Evolutionary conservation across 2,113 vertebrate species (phyloP), one percentile per base, ranked within the genome.

Genomic region (Tragulus kanchil): DNA sequence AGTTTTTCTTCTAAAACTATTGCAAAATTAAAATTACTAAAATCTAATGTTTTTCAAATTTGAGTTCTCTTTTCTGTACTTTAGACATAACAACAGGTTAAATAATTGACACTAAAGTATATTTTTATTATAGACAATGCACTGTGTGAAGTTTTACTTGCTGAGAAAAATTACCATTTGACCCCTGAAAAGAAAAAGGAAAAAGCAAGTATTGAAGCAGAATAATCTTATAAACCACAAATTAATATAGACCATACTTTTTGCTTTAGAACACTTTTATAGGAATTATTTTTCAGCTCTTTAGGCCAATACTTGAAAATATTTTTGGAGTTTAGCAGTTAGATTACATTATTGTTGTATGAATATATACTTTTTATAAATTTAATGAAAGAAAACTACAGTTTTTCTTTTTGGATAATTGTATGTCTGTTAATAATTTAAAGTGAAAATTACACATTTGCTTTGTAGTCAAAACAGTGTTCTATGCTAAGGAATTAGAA

Each of bases 111-210:
- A 56, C 71, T 94, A 65, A 98, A 58, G 79, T 98, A 77, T 96
- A 92, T 98, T 98, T 98, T 86, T 97, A 92, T 98, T 97, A 89
- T 96, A 99, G 99, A 98, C 26, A 98, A 98, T 96, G 95, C 94
- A 94, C 36, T 97, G 94, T 97, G 82, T 97, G 98, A 98, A 97
- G 95, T 98, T 97, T 96, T 98, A 93, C 82, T 97, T 97, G 93
- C 92, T 97, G 97, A 98, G 97, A 98, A 97, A 98, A 98, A 94
- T 97, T 97, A 94, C 81, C 94, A 36, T 95, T 73, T 96, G 89
- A 90, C 96, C 86, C 71, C 94, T 0, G 64, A 95, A 95, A 97
- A 97, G 97, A 90, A 45, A 50, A 94, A 90, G 89, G 97, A 94
- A 96, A 98, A 98, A 97, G 98, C 98, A 98, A 98, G 97, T 92